Base-by-base conservation (phyloP, 1,140 invertebrate species). In the Thereuonema tuberculata region DNA sequence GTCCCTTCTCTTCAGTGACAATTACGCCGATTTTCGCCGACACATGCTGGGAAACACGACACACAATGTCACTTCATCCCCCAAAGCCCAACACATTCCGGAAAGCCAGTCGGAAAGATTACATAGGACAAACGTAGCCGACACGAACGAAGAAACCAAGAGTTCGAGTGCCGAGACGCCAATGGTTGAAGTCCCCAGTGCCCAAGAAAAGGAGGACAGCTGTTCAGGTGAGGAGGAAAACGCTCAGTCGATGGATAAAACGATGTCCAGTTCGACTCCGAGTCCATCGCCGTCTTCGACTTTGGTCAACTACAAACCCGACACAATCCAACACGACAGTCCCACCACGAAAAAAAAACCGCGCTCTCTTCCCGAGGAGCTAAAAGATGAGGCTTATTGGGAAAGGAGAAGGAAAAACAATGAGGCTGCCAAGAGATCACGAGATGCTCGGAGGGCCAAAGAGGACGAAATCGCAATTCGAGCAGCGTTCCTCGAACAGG, bases 331-430 rank as follows among this genome's bases (percentile, higher is more conserved):
- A n/a, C n/a, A n/a, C n/a, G 27, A 17, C 2, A 9, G 5, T 21
- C 9, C 12, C 5, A 24, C 43, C 49, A 17, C 20, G 15, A 28
- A 29, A 27, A 53, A 58, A 14, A 5, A 3, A 5, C 56, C 17
- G 24, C 28, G 52, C 12, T 48, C 57, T 17, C 27, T 67, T 24
- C 66, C 66, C 2, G 66, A 71, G 15, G 65, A 67, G 14, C 56
- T 67, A 24, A 89, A 89, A 68, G 89, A 93, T 68, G 81, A 83
- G 0, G 83, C 84, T 0, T 97, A 97, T 69, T 85, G 84, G 76
- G 89, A 93, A 68, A 78, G 90, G 60, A 75, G 93, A 12, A 81
- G 85, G 59, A 93, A 93, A 70, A 97, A 98, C 70, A 98, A 98
- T 71, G 89, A 87, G 64, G 93, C 94, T 0, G 94, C 94, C 0